Evolutionary conservation across 2,113 vertebrate species (phyloP), one percentile per base, ranked within the genome.

Genomic region (Thymallus thymallus): DNA sequence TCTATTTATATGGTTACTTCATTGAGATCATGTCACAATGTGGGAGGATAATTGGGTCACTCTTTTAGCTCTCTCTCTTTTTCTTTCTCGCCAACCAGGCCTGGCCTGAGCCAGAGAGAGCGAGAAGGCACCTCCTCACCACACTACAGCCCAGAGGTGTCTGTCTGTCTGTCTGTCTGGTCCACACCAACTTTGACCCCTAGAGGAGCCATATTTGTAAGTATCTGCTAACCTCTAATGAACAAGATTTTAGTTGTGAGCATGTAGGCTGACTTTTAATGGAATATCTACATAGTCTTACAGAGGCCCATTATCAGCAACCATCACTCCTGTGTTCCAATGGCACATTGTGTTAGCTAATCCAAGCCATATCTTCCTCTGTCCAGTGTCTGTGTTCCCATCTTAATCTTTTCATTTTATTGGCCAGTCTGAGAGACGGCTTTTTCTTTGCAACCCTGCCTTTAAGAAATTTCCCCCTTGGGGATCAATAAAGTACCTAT

Each of bases 21-120:
- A 58, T 68, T 76, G 63, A 70, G 62, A 35, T 75, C 60, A 68
- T 76, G 73, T 83, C 75, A 83, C 76, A 80, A 67, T 68, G 63
- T 55, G 20, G 58, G 68, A 63, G 69, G 66, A 74, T 35, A 72
- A 75, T 69, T 71, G 58, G 58, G 26, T 71, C 18, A 71, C 64
- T 63, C 70, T 72, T 69, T 69, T 26, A 35, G 63, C 73, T 66
- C 66, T 26, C 30, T 56, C 24, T 69, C 35, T 51, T 65, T 32
- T 29, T 60, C 22, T 64, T 20, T 69, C 6, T 26, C 12, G 13
- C 9, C 61, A 1, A 9, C 22, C 55, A 14, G 32, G 63, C 24
- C 26, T 29, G n/a, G 62, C 4, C 62, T 14, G 62, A 29, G 62
- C 30, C 14, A 26, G 26, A 32, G 32, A 32, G 32, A 6, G 18